Percentiles rank a stretch among this genome's conserved stretches.
phyloP scores from a whole-genome alignment of 2,113 vertebrate species.

The Platanista minor region DNA sequence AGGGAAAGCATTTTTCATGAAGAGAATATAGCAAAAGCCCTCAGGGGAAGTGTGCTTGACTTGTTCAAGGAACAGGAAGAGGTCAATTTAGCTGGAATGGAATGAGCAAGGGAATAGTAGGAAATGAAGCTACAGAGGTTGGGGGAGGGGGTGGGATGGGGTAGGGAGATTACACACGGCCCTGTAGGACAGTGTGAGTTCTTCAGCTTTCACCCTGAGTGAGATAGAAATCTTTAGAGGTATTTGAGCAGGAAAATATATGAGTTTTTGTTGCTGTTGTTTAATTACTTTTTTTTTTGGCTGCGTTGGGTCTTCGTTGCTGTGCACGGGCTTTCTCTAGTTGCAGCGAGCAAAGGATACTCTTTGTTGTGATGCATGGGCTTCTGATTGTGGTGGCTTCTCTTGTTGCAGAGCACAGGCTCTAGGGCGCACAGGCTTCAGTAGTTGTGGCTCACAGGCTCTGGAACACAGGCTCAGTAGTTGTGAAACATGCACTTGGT shows the following conservation, averaged over 20 bases:
- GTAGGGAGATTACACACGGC: neutral
- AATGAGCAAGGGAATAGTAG: neutral
- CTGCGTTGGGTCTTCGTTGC: too few species aligned
- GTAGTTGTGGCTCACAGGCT: too few species aligned
- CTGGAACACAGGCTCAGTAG: too few species aligned
- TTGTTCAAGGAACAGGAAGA: neutral
- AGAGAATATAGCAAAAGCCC: neutral
- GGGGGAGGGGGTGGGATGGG: neutral
- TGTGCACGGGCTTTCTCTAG: too few species aligned
- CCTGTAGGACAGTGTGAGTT: neutral
- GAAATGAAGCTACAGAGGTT: neutral
- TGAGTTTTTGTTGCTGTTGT: neutral
- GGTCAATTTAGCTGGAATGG: neutral
- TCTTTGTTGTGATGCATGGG: too few species aligned
- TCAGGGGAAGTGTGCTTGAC: neutral
- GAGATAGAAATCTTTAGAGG: neutral
- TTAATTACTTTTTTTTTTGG: neutral
- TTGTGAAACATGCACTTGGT: too few species aligned
- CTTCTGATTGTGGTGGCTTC: too few species aligned
- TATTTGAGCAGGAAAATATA: neutral
- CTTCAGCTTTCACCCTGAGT: neutral
- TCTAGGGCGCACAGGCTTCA: too few species aligned
- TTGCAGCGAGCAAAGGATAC: too few species aligned
- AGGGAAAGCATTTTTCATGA: neutral
- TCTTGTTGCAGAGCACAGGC: too few species aligned